Conservation (phyloP, 2,888 invertebrate genomes). For the Pterobdella sp. region DNA sequence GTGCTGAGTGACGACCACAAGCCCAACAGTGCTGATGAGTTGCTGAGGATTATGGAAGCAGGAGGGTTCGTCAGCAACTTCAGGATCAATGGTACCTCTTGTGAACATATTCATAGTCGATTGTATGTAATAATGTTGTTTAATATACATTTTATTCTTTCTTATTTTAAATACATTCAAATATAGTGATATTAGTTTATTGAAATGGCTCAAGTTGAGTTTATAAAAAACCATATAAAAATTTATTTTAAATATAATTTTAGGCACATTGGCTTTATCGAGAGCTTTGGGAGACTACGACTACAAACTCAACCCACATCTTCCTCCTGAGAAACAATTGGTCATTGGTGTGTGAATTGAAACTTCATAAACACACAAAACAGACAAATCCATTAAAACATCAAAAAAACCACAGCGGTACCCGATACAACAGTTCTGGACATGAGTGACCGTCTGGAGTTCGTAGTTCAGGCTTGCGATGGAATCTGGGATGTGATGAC, state of each 20-base stretch:
- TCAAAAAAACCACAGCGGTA: constrained; percentile 60
- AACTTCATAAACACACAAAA: neutral
- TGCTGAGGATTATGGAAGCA: constrained; percentile 76
- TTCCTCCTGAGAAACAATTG: constrained; percentile 84
- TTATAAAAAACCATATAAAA: neutral
- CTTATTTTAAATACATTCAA: too few relatives aligned
- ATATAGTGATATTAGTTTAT: too few relatives aligned
- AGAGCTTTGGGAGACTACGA: constrained; percentile 93
- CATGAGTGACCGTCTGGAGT: constrained; percentile 84
- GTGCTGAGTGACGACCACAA: constrained; percentile 85
- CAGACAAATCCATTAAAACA: neutral
- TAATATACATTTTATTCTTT: too few relatives aligned
- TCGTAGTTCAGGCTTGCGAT: constrained; percentile 90
- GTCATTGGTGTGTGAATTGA: constrained; percentile 68
- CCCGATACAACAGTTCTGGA: constrained; percentile 80
- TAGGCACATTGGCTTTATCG: constrained; percentile 77
- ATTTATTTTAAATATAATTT: constrained; percentile 26
- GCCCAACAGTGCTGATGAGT: constrained; percentile 78
- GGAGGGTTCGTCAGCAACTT: constrained; percentile 96
- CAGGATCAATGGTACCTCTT: constrained; percentile 95
- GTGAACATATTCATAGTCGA: too few relatives aligned
- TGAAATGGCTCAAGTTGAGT: too few relatives aligned
- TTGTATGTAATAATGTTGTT: neutral
- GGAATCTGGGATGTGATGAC: constrained; percentile 98
- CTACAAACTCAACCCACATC: constrained; percentile 80